phyloP scores from a whole-genome alignment of 2,797 vertebrate species.

The Pogoniulus pusillus region DNA sequence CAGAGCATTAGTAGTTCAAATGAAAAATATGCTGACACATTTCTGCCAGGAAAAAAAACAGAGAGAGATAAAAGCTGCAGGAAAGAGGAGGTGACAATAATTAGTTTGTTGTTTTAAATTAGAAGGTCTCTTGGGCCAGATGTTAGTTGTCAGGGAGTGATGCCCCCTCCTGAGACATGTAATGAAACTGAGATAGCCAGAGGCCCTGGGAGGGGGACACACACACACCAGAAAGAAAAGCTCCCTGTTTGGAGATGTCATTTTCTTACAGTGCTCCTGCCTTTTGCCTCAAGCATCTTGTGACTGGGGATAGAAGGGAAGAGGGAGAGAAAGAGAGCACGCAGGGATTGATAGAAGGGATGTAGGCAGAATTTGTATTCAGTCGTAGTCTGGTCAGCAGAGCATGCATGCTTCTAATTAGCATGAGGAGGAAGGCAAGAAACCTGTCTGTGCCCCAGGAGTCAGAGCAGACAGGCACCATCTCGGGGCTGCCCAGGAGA shows the following conservation, averaged over 20 bases:
- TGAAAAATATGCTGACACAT: conserved; percentile 45
- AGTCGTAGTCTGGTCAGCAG: conserved; percentile 7
- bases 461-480: background rate
- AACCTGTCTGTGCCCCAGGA: background rate
- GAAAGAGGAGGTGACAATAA: conserved; percentile 75
- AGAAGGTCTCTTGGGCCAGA: conserved; percentile 76
- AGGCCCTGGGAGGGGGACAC: background rate
- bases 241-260: conserved; percentile 14
- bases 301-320: background rate
- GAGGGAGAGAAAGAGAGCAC: background rate
- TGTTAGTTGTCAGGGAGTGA: conserved; percentile 72
- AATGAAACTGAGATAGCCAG: conserved; percentile 71
- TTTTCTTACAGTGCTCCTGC: conserved; percentile 29
- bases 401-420: conserved; percentile 36
- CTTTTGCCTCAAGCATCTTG: conserved; percentile 22
- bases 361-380: conserved; percentile 47
- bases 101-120: conserved; percentile 75
- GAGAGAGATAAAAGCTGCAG: conserved; percentile 63
- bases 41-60: conserved; percentile 58
- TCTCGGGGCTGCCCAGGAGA: conserved; percentile 18
- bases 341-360: background rate
- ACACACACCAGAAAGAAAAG: too few relatives aligned
- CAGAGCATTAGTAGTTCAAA: conserved; percentile 33
- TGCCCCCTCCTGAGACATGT: conserved; percentile 71
- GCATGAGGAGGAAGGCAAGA: conserved; percentile 5